Evolutionary conservation across 2,113 vertebrate genomes (phyloP).

Genomic region (Nyctibius bracteatus): DNA sequence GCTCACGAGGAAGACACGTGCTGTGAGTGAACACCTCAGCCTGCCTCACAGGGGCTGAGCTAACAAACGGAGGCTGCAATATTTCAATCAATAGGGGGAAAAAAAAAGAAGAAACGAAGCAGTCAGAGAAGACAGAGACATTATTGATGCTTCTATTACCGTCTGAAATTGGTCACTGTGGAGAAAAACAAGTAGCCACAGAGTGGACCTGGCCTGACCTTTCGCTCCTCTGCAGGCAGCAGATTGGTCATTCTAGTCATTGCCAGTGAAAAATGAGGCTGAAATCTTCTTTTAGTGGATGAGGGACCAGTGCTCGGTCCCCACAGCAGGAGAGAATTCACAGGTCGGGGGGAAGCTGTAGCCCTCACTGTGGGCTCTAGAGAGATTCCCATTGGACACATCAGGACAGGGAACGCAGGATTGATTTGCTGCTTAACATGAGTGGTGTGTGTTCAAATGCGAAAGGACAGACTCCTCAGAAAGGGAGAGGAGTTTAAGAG

Average conservation of each 20-base stretch:
- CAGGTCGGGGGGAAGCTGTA: not conserved
- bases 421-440: not conserved
- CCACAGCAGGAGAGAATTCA: not conserved
- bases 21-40: not conserved
- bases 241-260: slow-evolving; percentile 51
- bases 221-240: not conserved
- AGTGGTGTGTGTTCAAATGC: not conserved
- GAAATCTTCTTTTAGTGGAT: slow-evolving; percentile 1
- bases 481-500: not conserved
- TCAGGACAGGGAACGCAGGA: not conserved
- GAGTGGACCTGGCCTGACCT: slow-evolving; percentile 44
- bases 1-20: not conserved
- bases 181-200: slow-evolving; percentile 59
- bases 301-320: not conserved
- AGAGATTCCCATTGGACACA: not conserved
- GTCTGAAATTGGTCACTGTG: slow-evolving; percentile 60
- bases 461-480: not conserved
- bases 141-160: slow-evolving; percentile 66
- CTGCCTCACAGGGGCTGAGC: not conserved
- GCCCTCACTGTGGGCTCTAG: not conserved
- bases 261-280: slow-evolving; percentile 44
- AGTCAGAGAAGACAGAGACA: slow-evolving; percentile 33
- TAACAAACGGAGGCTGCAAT: slow-evolving; percentile 13
- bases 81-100: slow-evolving; percentile 26
- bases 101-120: not conserved